A percentile compares a stretch with the other conserved stretches of the same genome.
phyloP scores from a whole-genome alignment of 2,888 invertebrate species.

The Aleiodes alternator region DNA sequence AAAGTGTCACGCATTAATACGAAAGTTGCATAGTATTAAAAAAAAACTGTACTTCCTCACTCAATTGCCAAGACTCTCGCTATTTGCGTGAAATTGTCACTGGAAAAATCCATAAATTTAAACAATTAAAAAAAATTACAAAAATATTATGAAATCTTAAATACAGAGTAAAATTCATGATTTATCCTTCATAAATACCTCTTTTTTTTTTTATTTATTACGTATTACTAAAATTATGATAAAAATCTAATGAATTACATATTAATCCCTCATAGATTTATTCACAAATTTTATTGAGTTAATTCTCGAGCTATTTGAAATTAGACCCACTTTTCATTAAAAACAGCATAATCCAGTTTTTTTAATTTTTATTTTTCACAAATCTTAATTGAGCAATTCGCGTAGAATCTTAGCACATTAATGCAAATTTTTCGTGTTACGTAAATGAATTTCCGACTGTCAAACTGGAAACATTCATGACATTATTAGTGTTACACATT shows the following conservation, averaged over 20 bases:
- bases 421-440: too few relatives aligned
- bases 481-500: not conserved
- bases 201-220: not conserved
- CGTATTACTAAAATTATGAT: constrained; percentile 15
- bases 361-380: too few relatives aligned
- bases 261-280: not conserved
- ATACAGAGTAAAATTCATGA: not conserved
- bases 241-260: not conserved
- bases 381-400: too few relatives aligned
- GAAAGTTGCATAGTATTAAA: constrained; percentile 22
- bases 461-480: not conserved
- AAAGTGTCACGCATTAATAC: not conserved
- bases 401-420: too few relatives aligned
- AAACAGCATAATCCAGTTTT: too few relatives aligned
- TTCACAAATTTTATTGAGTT: not conserved
- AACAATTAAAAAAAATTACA: not conserved
- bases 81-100: constrained; percentile 21
- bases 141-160: constrained; percentile 22
- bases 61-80: constrained; percentile 38
- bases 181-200: constrained; percentile 1
- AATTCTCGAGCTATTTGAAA: not conserved
- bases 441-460: too few relatives aligned
- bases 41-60: constrained; percentile 22
- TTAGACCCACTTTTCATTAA: too few relatives aligned
- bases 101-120: constrained; percentile 24